Evolutionary conservation across 2,888 invertebrate species (phyloP).

Genomic region (Dolichomitus sp.): DNA sequence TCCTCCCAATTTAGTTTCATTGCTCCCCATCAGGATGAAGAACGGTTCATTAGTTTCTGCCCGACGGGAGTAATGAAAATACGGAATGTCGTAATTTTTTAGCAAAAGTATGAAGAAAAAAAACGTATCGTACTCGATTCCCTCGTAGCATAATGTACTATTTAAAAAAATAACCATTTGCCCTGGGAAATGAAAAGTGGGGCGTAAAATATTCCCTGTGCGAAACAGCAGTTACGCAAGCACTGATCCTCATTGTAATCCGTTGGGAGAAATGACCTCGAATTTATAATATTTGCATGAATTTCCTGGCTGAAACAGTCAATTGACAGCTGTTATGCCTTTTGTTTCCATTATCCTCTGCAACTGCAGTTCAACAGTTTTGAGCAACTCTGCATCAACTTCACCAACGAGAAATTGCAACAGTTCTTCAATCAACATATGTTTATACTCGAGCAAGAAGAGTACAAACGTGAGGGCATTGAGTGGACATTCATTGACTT

Average conservation of each 20-base stretch:
- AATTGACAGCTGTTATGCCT: slow-evolving; percentile 81
- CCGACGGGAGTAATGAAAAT: no score
- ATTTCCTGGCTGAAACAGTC: slow-evolving; percentile 76
- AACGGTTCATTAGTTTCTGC: no score
- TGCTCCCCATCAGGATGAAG: no score
- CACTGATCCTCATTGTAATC: background rate
- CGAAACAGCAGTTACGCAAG: slow-evolving; percentile 1
- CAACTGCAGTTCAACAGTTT: slow-evolving; percentile 90
- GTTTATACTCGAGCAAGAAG: slow-evolving; percentile 93
- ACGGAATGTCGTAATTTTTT: no score
- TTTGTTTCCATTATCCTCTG: slow-evolving; percentile 70
- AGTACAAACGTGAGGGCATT: slow-evolving; percentile 92
- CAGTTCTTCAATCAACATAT: slow-evolving; percentile 94
- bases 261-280: background rate
- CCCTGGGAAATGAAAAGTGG: background rate
- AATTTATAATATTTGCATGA: slow-evolving; percentile 41
- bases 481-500: slow-evolving; percentile 93
- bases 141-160: no score
- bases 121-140: no score
- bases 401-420: slow-evolving; percentile 93
- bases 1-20: no score
- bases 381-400: slow-evolving; percentile 93
- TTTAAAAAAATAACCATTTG: background rate
- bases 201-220: background rate
- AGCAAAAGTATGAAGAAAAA: no score